Evolutionary conservation across 92 coral and sea anemone species (phyloP).

Genomic region (Bergia sp.): DNA sequence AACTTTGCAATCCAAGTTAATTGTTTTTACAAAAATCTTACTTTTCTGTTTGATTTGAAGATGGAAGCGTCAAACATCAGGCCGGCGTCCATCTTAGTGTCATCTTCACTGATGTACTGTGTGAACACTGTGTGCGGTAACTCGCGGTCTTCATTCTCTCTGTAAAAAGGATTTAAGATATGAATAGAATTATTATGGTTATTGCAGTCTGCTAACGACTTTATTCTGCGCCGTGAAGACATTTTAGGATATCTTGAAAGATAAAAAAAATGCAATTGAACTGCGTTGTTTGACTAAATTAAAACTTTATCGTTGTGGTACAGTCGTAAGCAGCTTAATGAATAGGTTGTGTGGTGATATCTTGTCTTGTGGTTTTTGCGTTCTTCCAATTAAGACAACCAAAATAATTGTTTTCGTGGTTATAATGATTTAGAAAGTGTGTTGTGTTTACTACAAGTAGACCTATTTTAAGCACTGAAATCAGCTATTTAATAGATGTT

Average conservation of each 20-base stretch:
- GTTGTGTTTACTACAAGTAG: not conserved
- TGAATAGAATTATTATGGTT: not conserved
- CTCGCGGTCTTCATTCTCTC: constrained; percentile 73
- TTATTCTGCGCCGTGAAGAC: not conserved
- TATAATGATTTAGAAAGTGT: not conserved
- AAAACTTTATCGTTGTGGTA: not conserved
- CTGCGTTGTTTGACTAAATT: not conserved
- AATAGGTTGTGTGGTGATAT: not conserved
- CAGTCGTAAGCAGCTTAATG: not conserved
- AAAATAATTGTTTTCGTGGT: not conserved
- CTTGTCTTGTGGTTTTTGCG: constrained; percentile 1
- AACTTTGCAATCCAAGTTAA: not conserved
- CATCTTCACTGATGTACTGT: constrained; percentile 89
- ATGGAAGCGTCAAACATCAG: constrained; percentile 92
- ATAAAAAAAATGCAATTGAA: not conserved
- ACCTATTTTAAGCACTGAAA: not conserved
- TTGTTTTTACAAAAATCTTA: not conserved
- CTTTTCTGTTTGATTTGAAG: constrained; percentile 94
- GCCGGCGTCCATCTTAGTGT: constrained; percentile 78
- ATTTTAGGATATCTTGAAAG: not conserved
- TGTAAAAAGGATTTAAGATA: constrained; percentile 31
- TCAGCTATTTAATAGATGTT: too few species aligned
- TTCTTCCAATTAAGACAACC: not conserved
- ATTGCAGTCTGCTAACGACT: not conserved
- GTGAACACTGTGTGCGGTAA: constrained; percentile 93